These are phyloP conservation scores for Eupithecia subumbrata DNA, from an alignment of 2,888 invertebrate genomes.

Conservation along the genomic window DNA sequence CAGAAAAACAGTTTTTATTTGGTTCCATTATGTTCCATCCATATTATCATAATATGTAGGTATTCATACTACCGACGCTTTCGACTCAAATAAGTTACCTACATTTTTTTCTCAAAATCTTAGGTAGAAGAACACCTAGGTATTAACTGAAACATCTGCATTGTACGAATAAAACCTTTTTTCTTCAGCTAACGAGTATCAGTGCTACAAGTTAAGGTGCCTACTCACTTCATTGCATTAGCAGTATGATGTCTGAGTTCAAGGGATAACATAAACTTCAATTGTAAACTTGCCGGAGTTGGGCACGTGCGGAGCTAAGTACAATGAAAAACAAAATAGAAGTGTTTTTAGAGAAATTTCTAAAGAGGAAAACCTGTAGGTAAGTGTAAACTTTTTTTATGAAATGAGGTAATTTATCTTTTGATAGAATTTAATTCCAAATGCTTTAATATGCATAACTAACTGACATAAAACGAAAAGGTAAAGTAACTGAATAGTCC, in stretches of 20 bases:
- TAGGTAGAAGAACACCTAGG: not conserved
- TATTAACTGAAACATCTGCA: not conserved
- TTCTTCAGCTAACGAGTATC: slow-evolving; percentile 13
- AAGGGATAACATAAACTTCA: slow-evolving; percentile 55
- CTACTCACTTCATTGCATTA: slow-evolving; percentile 34
- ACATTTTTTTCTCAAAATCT: not conserved
- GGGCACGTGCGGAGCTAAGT: slow-evolving; percentile 37
- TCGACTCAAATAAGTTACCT: not conserved
- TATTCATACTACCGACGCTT: not conserved
- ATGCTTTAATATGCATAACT: not conserved
- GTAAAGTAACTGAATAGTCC: no score
- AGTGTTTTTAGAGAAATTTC: not conserved
- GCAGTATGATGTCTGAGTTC: slow-evolving; percentile 43
- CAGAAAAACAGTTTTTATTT: not conserved
- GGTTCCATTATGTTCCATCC: not conserved
- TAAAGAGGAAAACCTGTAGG: not conserved
- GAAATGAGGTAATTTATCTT: not conserved
- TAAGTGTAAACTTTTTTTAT: not conserved
- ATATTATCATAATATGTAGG: not conserved
- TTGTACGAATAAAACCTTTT: not conserved
- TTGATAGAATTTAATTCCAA: not conserved
- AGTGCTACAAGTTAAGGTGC: slow-evolving; percentile 20
- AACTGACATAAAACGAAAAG: not conserved
- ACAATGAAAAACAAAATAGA: slow-evolving; percentile 26
- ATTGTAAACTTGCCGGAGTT: slow-evolving; percentile 53